phyloP scores from a whole-genome alignment of 2,797 vertebrate species.

The Chelon auratus region DNA sequence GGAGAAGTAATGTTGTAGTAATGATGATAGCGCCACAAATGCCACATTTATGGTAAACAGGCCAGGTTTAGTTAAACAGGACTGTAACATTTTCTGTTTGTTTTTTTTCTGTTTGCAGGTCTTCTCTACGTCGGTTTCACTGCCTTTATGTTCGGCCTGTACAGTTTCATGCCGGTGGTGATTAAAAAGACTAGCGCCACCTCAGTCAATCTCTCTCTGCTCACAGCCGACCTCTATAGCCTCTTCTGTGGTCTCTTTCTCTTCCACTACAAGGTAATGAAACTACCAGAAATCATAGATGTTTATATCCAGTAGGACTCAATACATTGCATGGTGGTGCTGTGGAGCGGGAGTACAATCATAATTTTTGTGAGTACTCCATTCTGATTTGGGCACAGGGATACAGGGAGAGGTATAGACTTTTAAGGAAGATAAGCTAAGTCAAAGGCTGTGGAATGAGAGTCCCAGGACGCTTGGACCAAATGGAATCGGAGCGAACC shows the following conservation, averaged over 20 bases:
- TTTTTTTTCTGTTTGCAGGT: conserved; percentile 79
- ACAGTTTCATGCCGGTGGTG: conserved; percentile 96
- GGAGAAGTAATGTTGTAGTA: background rate
- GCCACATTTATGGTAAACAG: no score
- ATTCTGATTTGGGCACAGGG: no score
- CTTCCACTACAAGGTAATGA: conserved; percentile 93
- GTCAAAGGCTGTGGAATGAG: no score
- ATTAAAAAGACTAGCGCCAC: conserved; percentile 94
- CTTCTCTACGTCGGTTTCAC: conserved; percentile 93
- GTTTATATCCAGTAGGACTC: no score
- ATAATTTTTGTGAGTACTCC: no score
- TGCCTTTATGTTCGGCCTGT: conserved; percentile 95
- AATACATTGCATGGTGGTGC: no score
- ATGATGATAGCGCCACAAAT: background rate
- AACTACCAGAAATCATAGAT: background rate
- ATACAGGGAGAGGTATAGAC: no score
- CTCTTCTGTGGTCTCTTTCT: conserved; percentile 95
- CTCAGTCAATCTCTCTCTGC: conserved; percentile 92
- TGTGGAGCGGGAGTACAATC: no score
- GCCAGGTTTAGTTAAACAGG: background rate
- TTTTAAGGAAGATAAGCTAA: no score
- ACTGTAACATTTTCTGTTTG: background rate
- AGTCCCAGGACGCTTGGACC: no score
- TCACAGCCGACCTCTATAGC: conserved; percentile 94
- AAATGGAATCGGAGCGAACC: no score